These are phyloP conservation scores for Fregetta grallaria DNA, from an alignment of 2,113 vertebrate species.

Conservation along the genomic window DNA sequence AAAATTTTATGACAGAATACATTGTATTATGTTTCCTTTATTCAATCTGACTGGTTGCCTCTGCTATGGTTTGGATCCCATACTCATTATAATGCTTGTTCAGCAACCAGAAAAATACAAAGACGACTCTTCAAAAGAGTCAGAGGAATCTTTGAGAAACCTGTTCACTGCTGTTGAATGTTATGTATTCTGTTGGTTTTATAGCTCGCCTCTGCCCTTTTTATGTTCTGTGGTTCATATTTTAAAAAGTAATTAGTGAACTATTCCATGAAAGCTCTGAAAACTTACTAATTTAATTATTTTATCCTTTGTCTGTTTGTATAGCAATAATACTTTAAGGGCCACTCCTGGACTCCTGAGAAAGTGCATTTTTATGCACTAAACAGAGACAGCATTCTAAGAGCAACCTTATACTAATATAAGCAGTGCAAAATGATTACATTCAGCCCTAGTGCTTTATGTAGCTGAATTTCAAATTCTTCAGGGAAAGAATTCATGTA, in stretches of 20 bases:
- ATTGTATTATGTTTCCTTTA: conserved; percentile 18
- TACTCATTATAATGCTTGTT: neutral
- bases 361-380: neutral
- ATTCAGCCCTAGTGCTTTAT: neutral
- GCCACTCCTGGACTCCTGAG: neutral
- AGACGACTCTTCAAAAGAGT: neutral
- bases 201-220: neutral
- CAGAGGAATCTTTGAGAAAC: neutral
- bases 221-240: neutral
- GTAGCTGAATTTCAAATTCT: neutral
- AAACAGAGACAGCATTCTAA: neutral
- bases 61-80: neutral
- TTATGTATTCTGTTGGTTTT: neutral
- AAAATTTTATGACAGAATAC: conserved; percentile 22
- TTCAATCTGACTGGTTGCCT: neutral
- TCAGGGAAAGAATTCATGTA: neutral
- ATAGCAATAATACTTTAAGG: neutral
- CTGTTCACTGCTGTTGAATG: neutral
- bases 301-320: neutral
- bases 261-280: neutral
- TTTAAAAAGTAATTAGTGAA: neutral
- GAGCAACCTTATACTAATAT: neutral
- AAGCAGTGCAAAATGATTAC: neutral
- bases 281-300: neutral
- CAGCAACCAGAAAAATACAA: neutral